Evolutionary conservation across 2,888 invertebrate genomes (phyloP).

Genomic region (Pharmacophagus antenor): DNA sequence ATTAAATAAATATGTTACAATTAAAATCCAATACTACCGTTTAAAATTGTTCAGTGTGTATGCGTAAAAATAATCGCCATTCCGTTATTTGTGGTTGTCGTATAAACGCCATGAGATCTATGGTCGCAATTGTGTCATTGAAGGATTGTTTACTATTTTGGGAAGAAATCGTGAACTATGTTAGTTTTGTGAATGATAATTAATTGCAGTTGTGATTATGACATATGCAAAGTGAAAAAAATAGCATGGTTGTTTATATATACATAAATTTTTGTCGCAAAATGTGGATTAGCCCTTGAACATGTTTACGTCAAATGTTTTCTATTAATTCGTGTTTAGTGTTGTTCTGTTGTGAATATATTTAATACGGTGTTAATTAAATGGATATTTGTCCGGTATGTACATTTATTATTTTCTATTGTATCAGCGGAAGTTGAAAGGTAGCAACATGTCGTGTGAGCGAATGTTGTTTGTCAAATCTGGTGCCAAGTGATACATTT

Average conservation of each 20-base stretch:
- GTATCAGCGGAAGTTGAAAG: constrained; percentile 48
- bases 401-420: constrained; percentile 40
- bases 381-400: constrained; percentile 48
- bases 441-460: constrained; percentile 52
- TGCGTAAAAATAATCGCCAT: constrained; percentile 51
- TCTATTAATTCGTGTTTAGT: constrained; percentile 53
- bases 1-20: not conserved
- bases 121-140: constrained; percentile 75
- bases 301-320: constrained; percentile 72
- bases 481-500: constrained; percentile 43
- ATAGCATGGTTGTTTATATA: constrained; percentile 28
- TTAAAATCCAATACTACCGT: not conserved
- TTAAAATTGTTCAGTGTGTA: constrained; percentile 11
- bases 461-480: constrained; percentile 60
- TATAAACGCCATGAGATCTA: constrained; percentile 74
- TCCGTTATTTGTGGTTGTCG: constrained; percentile 70
- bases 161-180: constrained; percentile 48
- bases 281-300: constrained; percentile 44
- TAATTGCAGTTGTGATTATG: constrained; percentile 22
- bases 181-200: constrained; percentile 35
- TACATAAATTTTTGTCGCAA: constrained; percentile 32
- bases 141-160: constrained; percentile 76
- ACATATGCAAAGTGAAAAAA: constrained; percentile 33
- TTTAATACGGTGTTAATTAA: constrained; percentile 42
- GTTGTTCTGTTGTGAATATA: constrained; percentile 46